Evolutionary conservation across 1,140 invertebrate species (phyloP).

Genomic region (Sarcophaga bullata): DNA sequence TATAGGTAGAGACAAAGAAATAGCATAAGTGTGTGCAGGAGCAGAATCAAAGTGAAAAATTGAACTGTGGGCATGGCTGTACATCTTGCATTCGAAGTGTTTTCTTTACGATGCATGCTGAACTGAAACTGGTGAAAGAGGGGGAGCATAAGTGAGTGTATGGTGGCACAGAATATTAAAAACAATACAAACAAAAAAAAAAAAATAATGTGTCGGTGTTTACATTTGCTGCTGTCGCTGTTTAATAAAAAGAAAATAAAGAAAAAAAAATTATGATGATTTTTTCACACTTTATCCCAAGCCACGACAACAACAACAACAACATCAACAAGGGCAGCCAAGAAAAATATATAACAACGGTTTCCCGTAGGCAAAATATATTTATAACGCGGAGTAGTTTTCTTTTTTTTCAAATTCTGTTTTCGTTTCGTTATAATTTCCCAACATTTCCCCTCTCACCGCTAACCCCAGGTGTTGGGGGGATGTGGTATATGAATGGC

Average conservation of each 20-base stretch:
- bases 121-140: not conserved
- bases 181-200: too few species aligned
- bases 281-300: not conserved
- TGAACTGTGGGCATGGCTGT: not conserved
- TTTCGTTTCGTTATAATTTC: not conserved
- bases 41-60: not conserved
- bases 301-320: not conserved
- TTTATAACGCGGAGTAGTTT: not conserved
- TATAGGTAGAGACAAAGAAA: not conserved
- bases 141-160: too few species aligned
- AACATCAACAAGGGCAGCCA: not conserved
- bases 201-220: not conserved
- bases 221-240: not conserved
- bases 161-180: too few species aligned
- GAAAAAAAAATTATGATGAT: not conserved
- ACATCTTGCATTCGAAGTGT: not conserved
- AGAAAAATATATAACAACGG: conserved; percentile 17
- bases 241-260: not conserved
- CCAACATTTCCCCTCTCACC: too few species aligned
- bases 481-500: not conserved
- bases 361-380: conserved; percentile 24
- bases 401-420: too few species aligned
- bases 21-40: not conserved
- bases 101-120: conserved; percentile 29
- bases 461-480: not conserved